phyloP scores from a whole-genome alignment of 2,797 vertebrate genomes.

The Pseudopleuronectes americanus region DNA sequence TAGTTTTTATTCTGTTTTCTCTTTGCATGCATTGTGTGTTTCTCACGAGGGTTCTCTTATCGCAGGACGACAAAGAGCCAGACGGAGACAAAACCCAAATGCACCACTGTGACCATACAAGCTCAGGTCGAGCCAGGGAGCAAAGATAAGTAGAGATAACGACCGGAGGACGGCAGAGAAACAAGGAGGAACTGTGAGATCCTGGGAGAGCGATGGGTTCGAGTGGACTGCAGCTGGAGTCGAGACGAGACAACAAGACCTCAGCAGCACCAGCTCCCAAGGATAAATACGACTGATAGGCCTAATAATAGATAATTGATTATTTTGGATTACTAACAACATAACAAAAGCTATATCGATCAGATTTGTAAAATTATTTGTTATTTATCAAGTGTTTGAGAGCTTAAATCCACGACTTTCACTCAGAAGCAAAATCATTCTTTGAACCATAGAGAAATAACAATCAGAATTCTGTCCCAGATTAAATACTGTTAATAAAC shows the following conservation, averaged over 20 bases:
- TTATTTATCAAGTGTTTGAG: no score
- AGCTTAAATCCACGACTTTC: no score
- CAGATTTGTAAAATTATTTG: no score
- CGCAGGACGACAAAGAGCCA: background rate
- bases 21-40: no score
- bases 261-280: background rate
- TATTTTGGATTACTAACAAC: background rate
- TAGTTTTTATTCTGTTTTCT: no score
- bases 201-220: background rate
- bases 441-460: background rate
- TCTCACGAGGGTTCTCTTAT: no score
- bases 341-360: background rate
- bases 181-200: background rate
- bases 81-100: constrained; percentile 16
- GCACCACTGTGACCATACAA: background rate
- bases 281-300: background rate
- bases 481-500: background rate
- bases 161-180: background rate
- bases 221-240: background rate
- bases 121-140: background rate
- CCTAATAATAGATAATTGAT: no score
- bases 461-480: background rate
- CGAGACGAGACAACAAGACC: background rate
- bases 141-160: background rate
- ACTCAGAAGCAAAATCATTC: background rate